Evolutionary conservation across 2,797 vertebrate species (phyloP).

Genomic region (Trematomus bernacchii): DNA sequence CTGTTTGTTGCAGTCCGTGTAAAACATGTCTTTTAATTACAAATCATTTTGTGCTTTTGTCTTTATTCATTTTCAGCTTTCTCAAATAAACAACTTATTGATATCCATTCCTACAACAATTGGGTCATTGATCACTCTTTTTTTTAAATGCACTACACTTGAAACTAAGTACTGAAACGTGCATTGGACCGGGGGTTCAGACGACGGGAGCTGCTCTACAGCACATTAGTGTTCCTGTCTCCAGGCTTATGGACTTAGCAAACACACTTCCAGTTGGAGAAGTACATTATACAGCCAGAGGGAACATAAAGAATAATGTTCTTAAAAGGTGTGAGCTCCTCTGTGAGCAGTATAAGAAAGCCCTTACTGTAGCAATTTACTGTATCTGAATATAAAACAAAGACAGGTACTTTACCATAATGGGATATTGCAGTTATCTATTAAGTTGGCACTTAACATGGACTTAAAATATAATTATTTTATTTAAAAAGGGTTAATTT

Average conservation of each 20-base stretch:
- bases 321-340: constrained; percentile 62
- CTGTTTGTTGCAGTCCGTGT: neutral
- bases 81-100: neutral
- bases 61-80: constrained; percentile 4
- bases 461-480: neutral
- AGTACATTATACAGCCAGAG: constrained; percentile 55
- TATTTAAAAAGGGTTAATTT: neutral
- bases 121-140: neutral
- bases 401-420: neutral
- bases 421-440: neutral
- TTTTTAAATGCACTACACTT: neutral
- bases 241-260: constrained; percentile 55
- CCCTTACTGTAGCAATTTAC: constrained; percentile 53
- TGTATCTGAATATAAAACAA: constrained; percentile 22
- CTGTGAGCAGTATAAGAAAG: constrained; percentile 49
- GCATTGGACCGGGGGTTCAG: neutral
- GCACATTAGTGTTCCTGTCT: constrained; percentile 25
- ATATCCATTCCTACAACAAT: neutral
- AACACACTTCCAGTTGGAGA: constrained; percentile 56
- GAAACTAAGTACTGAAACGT: neutral
- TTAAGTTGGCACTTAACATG: neutral
- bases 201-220: constrained; percentile 20
- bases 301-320: constrained; percentile 73
- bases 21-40: neutral
- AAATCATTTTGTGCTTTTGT: neutral